Percentiles rank a stretch among this genome's conserved stretches.
Conservation (phyloP, 2,888 invertebrate genomes). For the Hydroisotoma schaefferi region DNA sequence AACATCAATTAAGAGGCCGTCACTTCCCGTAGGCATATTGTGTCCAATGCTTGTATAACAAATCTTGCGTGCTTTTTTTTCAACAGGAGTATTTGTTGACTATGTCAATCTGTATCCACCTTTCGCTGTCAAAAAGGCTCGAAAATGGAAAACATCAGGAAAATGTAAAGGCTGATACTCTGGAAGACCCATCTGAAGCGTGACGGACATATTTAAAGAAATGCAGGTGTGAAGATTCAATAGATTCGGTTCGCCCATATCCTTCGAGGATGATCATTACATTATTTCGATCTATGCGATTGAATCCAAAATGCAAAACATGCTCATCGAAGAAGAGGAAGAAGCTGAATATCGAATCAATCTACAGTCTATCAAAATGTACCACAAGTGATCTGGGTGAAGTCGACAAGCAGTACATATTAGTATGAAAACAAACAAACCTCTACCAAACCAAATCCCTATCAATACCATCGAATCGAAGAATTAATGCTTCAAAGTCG, state of each 20-base stretch:
- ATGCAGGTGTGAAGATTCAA: constrained; percentile 31
- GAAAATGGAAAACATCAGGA: constrained; percentile 31
- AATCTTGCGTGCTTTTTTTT: not conserved
- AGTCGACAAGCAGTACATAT: no score
- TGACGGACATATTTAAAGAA: no score
- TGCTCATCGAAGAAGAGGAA: no score
- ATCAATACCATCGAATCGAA: no score
- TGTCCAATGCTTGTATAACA: not conserved
- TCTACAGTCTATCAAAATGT: not conserved
- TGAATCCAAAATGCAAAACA: not conserved
- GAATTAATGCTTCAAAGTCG: no score
- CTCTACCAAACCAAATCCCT: no score
- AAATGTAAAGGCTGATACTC: constrained; percentile 29
- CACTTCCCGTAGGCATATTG: not conserved
- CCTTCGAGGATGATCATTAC: constrained; percentile 15
- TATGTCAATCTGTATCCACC: constrained; percentile 22
- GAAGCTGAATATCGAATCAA: no score
- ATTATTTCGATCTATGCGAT: not conserved
- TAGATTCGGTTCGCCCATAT: constrained; percentile 35
- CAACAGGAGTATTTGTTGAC: constrained; percentile 30
- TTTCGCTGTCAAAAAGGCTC: constrained; percentile 4
- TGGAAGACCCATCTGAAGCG: constrained; percentile 25
- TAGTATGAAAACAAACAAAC: no score
- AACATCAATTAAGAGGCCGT: not conserved
- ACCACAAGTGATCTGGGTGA: not conserved